These are phyloP conservation scores for Mimumesa dahlbomi DNA, from an alignment of 2,888 invertebrate genomes.

Conservation along the genomic window DNA sequence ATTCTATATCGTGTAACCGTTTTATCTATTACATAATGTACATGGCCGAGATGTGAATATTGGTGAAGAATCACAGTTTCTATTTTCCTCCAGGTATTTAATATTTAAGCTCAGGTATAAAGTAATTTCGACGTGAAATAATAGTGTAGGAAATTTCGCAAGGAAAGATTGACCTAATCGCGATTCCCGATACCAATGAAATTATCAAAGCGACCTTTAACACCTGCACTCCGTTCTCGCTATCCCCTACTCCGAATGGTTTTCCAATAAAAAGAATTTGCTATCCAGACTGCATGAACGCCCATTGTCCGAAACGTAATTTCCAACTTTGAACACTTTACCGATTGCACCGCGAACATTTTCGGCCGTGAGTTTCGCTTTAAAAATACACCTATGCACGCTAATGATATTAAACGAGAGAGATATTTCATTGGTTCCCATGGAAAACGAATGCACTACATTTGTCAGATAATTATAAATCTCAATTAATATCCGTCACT, in stretches of 20 bases:
- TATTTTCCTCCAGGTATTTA: no score
- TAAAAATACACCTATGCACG: no score
- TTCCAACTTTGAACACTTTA: slow-evolving; percentile 29
- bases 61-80: no score
- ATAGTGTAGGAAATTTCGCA: not conserved
- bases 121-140: not conserved
- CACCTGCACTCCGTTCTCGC: slow-evolving; percentile 1
- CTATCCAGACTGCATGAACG: not conserved
- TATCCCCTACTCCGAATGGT: slow-evolving; percentile 20
- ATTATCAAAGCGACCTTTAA: slow-evolving; percentile 24
- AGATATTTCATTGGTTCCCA: no score
- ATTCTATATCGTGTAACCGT: no score
- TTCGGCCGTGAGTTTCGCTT: not conserved
- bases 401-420: no score
- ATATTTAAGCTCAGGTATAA: not conserved
- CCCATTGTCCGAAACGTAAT: slow-evolving; percentile 12
- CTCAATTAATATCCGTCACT: no score
- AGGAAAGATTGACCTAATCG: not conserved
- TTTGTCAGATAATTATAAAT: no score
- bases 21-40: no score
- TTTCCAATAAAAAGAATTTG: slow-evolving; percentile 30
- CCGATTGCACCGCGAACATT: slow-evolving; percentile 6
- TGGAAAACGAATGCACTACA: no score
- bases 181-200: slow-evolving; percentile 11
- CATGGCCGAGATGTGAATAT: no score